phyloP scores from a whole-genome alignment of 2,888 invertebrate species.

The Trypoxylon attenuatum region DNA sequence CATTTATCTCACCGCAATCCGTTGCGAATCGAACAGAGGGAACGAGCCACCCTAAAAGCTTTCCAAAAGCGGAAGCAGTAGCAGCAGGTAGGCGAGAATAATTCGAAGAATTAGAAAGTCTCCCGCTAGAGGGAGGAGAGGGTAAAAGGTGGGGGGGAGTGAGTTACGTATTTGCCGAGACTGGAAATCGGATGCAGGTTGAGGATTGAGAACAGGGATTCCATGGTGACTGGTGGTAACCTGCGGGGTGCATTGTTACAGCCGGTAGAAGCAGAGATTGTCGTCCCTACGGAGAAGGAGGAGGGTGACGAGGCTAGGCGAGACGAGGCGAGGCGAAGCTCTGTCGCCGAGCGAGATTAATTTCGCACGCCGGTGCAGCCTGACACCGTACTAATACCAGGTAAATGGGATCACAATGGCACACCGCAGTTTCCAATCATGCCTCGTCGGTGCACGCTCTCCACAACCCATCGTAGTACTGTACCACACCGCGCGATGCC shows the following conservation, averaged over 20 bases:
- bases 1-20: no score
- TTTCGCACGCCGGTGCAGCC: slow-evolving; percentile 64
- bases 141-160: no score
- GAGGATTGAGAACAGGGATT: slow-evolving; percentile 41
- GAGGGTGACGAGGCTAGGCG: background rate
- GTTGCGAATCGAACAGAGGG: no score
- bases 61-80: no score
- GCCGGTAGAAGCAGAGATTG: slow-evolving; percentile 48
- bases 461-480: no score
- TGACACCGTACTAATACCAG: slow-evolving; percentile 68
- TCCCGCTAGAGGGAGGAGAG: no score
- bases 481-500: slow-evolving; percentile 21
- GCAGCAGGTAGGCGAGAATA: no score
- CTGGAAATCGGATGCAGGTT: slow-evolving; percentile 1
- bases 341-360: slow-evolving; percentile 62
- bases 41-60: no score
- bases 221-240: slow-evolving; percentile 44
- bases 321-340: slow-evolving; percentile 8
- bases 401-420: slow-evolving; percentile 70
- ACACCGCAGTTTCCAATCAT: slow-evolving; percentile 68
- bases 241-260: slow-evolving; percentile 54
- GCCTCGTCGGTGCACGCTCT: slow-evolving; percentile 52
- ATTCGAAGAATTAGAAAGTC: no score
- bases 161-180: no score
- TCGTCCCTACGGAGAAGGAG: slow-evolving; percentile 40